Percentiles rank a stretch among this genome's conserved stretches.
Evolutionary conservation across 2,113 vertebrate species (phyloP).

Genomic region (Rhodinocichla rosea): DNA sequence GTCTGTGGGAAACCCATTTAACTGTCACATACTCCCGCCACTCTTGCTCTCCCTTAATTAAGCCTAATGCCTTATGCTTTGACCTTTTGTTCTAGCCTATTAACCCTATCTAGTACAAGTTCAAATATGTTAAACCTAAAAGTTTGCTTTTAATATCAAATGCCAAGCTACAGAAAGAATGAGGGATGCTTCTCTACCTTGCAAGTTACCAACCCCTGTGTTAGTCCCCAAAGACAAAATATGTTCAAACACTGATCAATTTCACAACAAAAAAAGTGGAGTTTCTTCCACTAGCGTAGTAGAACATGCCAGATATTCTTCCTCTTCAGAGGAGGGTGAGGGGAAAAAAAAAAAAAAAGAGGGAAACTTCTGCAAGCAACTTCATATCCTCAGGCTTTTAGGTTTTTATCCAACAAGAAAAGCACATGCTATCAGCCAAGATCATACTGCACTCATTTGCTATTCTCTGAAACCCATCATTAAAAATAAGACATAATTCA

Average conservation of each 20-base stretch:
- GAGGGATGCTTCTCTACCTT: not conserved
- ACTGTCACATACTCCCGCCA: constrained; percentile 80
- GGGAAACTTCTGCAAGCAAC: not conserved
- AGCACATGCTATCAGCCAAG: not conserved
- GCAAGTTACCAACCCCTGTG: not conserved
- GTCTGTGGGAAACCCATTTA: constrained; percentile 84
- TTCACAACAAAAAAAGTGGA: not conserved
- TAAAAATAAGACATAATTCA: constrained; percentile 5
- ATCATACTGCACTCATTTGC: not conserved
- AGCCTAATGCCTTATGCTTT: constrained; percentile 82
- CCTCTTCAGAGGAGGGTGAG: not conserved
- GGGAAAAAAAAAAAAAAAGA: not conserved
- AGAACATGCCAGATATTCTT: not conserved
- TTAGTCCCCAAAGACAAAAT: not conserved
- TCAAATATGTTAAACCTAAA: constrained; percentile 78
- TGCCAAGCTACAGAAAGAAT: constrained; percentile 35
- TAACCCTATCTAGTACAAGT: constrained; percentile 81
- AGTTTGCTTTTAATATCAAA: constrained; percentile 75
- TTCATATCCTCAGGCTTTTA: not conserved
- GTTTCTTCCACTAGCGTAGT: not conserved
- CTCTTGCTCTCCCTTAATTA: constrained; percentile 83
- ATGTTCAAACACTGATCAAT: not conserved
- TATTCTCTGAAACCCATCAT: constrained; percentile 7
- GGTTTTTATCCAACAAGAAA: not conserved
- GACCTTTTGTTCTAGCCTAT: constrained; percentile 84